A percentile compares a stretch with the other conserved stretches of the same genome.
These are phyloP conservation scores for Cephonodes hylas DNA, from an alignment of 2,888 invertebrate species.

Conservation along the genomic window DNA sequence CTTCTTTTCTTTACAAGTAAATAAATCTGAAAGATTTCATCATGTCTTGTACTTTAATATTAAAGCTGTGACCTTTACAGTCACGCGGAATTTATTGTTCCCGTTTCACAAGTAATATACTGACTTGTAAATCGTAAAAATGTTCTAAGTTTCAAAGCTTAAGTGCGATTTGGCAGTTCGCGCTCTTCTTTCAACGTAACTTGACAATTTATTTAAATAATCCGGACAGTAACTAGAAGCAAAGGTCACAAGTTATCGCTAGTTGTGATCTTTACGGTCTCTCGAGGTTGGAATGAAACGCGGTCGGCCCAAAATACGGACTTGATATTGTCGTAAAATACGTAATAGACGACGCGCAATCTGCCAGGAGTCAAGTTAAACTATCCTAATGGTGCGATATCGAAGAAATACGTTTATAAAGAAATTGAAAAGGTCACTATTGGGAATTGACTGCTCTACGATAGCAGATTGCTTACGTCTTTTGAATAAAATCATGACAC, in stretches of 20 bases:
- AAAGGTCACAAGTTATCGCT: conserved; percentile 15
- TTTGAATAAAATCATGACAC: not conserved
- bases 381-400: conserved; percentile 2
- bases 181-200: conserved; percentile 7
- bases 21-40: not conserved
- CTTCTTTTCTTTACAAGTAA: no score
- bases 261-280: conserved; percentile 18
- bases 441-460: not conserved
- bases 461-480: not conserved
- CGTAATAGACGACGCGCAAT: conserved; percentile 12
- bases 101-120: not conserved
- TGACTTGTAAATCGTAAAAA: not conserved
- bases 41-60: not conserved
- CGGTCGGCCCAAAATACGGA: conserved; percentile 13
- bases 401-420: not conserved
- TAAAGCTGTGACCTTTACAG: not conserved
- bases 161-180: not conserved
- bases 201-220: conserved; percentile 12
- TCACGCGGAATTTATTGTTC: not conserved
- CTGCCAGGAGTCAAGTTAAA: conserved; percentile 10
- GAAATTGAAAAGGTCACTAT: not conserved
- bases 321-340: conserved; percentile 16
- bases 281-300: conserved; percentile 15
- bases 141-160: not conserved
- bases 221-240: conserved; percentile 8